A percentile compares a stretch with the other conserved stretches of the same genome.
Conservation (phyloP, 2,113 vertebrate genomes). For the Tonatia bakeri region DNA sequence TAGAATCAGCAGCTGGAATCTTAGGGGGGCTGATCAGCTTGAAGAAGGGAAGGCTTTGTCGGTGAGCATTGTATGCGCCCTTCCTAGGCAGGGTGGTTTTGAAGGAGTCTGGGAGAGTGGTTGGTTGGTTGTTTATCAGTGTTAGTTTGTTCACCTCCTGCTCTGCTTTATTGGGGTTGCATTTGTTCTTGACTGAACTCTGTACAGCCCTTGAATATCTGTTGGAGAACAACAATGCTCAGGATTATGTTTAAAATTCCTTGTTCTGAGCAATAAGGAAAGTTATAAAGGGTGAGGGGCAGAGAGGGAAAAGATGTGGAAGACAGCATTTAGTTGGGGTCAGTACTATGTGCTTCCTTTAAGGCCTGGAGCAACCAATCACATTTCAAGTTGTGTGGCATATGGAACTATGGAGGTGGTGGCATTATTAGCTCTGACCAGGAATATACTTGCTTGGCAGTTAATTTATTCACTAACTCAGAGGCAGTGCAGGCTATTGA, state of each 20-base stretch:
- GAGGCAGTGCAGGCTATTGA: background rate
- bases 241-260: background rate
- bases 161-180: background rate
- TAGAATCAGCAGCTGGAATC: slow-evolving; percentile 3
- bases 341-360: background rate
- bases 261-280: background rate
- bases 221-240: background rate
- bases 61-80: background rate
- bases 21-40: background rate
- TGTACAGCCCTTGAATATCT: background rate
- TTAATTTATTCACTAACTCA: background rate
- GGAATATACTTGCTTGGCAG: background rate
- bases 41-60: background rate
- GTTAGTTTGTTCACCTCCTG: background rate
- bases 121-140: background rate
- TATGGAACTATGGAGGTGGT: background rate
- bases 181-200: slow-evolving; percentile 23
- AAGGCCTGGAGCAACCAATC: background rate
- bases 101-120: slow-evolving; percentile 20
- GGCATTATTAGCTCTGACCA: background rate
- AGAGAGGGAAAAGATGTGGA: background rate
- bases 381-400: background rate
- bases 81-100: background rate
- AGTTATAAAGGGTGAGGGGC: background rate
- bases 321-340: background rate